Percentiles rank a stretch among this genome's conserved stretches.
These are phyloP conservation scores for Triops longicaudatus DNA, from an alignment of 1,140 invertebrate genomes.

Conservation along the genomic window DNA sequence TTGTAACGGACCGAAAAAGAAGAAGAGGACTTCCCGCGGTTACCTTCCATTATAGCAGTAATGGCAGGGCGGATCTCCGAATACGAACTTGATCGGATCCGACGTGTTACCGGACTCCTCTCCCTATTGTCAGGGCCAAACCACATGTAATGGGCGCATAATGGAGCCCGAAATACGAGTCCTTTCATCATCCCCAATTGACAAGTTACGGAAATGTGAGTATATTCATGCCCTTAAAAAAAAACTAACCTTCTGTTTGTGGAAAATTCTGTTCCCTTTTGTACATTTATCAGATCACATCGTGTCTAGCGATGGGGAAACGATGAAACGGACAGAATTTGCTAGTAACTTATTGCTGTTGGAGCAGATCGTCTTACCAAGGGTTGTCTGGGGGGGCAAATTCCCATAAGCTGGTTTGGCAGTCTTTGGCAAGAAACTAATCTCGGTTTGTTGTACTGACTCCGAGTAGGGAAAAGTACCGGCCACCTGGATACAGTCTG, in stretches of 20 bases:
- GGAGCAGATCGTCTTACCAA: not conserved
- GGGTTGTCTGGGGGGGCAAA: not conserved
- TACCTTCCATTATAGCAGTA: not conserved
- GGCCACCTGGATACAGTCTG: not conserved
- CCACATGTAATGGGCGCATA: constrained; percentile 14
- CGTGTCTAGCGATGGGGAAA: not conserved
- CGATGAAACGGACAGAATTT: not conserved
- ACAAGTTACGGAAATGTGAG: constrained; percentile 3
- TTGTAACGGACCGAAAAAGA: constrained; percentile 4
- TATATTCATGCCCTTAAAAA: not conserved
- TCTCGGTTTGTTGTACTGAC: not conserved
- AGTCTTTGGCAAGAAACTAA: not conserved
- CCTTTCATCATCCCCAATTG: constrained; percentile 4
- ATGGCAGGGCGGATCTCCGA: not conserved
- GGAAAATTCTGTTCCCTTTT: not conserved
- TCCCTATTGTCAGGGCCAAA: not conserved
- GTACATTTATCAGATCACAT: not conserved
- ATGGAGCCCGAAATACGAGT: constrained; percentile 5
- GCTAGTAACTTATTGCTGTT: not conserved
- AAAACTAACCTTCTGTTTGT: not conserved
- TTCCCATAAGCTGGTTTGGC: not conserved
- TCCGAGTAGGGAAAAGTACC: not conserved
- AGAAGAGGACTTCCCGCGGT: constrained; percentile 4
- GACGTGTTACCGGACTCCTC: constrained; percentile 5
- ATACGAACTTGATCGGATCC: constrained; percentile 4